Base-by-base conservation (phyloP, 2,113 vertebrate genomes). In the Etheostoma spectabile region DNA sequence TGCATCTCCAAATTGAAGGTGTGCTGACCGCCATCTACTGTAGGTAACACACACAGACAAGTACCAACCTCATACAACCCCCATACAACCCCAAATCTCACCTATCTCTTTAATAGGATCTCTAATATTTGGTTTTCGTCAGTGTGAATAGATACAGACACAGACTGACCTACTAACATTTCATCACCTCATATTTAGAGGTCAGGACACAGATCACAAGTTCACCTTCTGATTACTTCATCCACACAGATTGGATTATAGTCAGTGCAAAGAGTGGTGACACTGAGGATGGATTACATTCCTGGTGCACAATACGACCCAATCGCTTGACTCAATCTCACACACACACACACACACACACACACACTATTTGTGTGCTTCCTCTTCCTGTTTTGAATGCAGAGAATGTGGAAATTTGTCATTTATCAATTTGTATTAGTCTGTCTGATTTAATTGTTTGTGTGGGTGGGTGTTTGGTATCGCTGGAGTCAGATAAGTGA, bases 241-340 rank as follows among this genome's bases (percentile, higher is more conserved):
- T 63, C 70, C 68, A n/a, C 61, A 63, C 7, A 82, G 71, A 88
- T 49, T 78, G 65, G n/a, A 53, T 67, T 73, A 45, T 49, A 38
- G 62, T 59, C 49, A 52, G 70, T 35, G n/a, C 18, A 49, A 59
- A 73, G 46, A 42, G 51, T n/a, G 52, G 57, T 42, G 71, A 64
- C 27, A 65, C 30, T 8, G 24, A 73, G 61, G 79, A 80, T 30
- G 42, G 69, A 88, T 79, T 88, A 72, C n/a, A 70, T 57, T 79
- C 5, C 6, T 51, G 33, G 51, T 49, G 6, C 69, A 73, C 51
- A 74, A 57, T 45, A 78, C 55, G 35, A 63, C 69, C n/a, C 67
- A 81, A 68, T 82, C 82, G 59, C 49, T 60, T 27, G 52, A 62
- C 35, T 33, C 57, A 57, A 8, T 22, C 59, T 33, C 33, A 63